Evolutionary conservation across 1,140 invertebrate species (phyloP).

Genomic region (Maniola jurtina): DNA sequence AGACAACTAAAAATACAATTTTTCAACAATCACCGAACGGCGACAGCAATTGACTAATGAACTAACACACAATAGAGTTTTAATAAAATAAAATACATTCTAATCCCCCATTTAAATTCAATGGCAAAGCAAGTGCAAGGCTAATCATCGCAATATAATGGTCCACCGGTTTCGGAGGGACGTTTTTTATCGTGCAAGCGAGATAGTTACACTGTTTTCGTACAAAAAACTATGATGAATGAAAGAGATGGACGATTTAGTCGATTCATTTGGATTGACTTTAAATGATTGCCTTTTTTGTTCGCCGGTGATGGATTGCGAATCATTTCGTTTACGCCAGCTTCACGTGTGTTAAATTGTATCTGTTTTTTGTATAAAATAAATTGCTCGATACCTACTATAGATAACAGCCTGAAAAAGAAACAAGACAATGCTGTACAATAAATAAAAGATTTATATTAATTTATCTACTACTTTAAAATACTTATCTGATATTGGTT

Average conservation of each 20-base stretch:
- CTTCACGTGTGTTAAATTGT: slow-evolving; percentile 32
- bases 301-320: slow-evolving; percentile 68
- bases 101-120: slow-evolving; percentile 78
- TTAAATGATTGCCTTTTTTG: slow-evolving; percentile 75
- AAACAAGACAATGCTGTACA: neutral
- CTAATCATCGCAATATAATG: slow-evolving; percentile 78
- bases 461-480: no score
- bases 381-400: slow-evolving; percentile 3
- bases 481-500: no score
- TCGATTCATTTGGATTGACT: slow-evolving; percentile 71
- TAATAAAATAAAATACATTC: slow-evolving; percentile 72
- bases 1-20: neutral
- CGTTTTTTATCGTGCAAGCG: slow-evolving; percentile 50
- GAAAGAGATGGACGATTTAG: slow-evolving; percentile 41
- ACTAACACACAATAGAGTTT: slow-evolving; percentile 64
- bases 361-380: slow-evolving; percentile 23
- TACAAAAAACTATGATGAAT: slow-evolving; percentile 27
- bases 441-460: no score
- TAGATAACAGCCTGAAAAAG: neutral
- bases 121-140: slow-evolving; percentile 71
- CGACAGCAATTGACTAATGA: slow-evolving; percentile 72
- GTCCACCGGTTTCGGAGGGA: slow-evolving; percentile 56
- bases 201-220: slow-evolving; percentile 22
- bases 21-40: slow-evolving; percentile 16
- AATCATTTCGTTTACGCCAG: slow-evolving; percentile 44